A percentile compares a stretch with the other conserved stretches of the same genome.
Conservation (phyloP, 30 jellyfish, hydroid and myxozoan genomes). For the Turritopsis rubra region DNA sequence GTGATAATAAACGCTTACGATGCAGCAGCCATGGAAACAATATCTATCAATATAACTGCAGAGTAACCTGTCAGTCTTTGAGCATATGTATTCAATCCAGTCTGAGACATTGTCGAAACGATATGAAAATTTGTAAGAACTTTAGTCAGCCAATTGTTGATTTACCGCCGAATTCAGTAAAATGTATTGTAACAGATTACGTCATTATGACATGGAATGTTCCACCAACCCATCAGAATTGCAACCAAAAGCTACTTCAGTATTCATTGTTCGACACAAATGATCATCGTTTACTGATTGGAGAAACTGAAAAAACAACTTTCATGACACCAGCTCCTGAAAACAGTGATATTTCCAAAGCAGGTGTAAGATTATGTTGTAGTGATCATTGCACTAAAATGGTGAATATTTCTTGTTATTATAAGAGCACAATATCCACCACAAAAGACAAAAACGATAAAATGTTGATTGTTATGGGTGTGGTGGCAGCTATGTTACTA, state of each 20-base stretch:
- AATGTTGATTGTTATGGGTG: neutral
- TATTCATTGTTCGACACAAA: neutral
- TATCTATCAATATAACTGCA: neutral
- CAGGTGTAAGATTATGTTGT: neutral
- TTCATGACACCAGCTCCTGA: neutral
- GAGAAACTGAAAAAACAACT: neutral
- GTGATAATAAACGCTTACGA: neutral
- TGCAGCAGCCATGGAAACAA: neutral
- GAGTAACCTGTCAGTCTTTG: neutral
- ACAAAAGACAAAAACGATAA: neutral
- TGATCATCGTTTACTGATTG: neutral
- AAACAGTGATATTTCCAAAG: neutral
- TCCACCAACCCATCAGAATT: neutral
- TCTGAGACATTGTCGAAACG: neutral
- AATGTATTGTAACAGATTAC: neutral
- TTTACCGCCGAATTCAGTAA: neutral
- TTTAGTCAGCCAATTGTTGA: neutral
- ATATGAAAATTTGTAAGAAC: neutral
- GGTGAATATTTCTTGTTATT: neutral
- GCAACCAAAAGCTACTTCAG: neutral
- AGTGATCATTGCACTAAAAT: neutral
- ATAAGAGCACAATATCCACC: neutral
- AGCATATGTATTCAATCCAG: neutral
- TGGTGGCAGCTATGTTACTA: neutral
- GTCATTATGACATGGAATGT: neutral